These are phyloP conservation scores for Isichthys henryi DNA, from an alignment of 2,113 vertebrate genomes.

Conservation along the genomic window DNA sequence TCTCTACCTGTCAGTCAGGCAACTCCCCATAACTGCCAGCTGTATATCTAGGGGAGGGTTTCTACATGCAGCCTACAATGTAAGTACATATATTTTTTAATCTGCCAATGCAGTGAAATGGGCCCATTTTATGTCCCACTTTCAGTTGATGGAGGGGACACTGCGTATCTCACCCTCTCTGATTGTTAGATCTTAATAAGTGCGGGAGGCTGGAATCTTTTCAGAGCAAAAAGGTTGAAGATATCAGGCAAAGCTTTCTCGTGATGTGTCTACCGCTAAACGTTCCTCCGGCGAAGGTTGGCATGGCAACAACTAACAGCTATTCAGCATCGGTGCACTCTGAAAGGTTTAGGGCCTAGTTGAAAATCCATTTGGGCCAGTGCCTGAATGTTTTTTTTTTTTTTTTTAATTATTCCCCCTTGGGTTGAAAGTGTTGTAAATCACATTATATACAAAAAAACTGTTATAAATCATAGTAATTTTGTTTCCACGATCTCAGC, in stretches of 20 bases:
- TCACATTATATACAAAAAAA: constrained; percentile 48
- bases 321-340: constrained; percentile 86
- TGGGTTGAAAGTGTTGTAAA: constrained; percentile 63
- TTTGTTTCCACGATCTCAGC: constrained; percentile 39
- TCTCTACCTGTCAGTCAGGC: constrained; percentile 73
- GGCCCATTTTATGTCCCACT: constrained; percentile 55
- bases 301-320: constrained; percentile 96
- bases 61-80: constrained; percentile 50
- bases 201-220: constrained; percentile 83
- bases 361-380: constrained; percentile 97
- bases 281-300: constrained; percentile 88
- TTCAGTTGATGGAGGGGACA: constrained; percentile 65
- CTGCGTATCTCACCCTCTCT: constrained; percentile 62
- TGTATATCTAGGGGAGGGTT: constrained; percentile 69
- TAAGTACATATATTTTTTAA: constrained; percentile 42
- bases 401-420: constrained; percentile 41
- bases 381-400: constrained; percentile 63
- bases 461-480: constrained; percentile 64
- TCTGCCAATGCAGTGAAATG: constrained; percentile 57
- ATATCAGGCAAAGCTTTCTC: constrained; percentile 96
- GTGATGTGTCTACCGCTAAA: constrained; percentile 75
- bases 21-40: constrained; percentile 68
- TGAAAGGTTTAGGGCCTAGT: constrained; percentile 90
- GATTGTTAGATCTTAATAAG: constrained; percentile 92
- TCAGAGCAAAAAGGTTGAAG: constrained; percentile 96